phyloP scores from a whole-genome alignment of 2,797 vertebrate species.

The Gymnothorax javanicus region DNA sequence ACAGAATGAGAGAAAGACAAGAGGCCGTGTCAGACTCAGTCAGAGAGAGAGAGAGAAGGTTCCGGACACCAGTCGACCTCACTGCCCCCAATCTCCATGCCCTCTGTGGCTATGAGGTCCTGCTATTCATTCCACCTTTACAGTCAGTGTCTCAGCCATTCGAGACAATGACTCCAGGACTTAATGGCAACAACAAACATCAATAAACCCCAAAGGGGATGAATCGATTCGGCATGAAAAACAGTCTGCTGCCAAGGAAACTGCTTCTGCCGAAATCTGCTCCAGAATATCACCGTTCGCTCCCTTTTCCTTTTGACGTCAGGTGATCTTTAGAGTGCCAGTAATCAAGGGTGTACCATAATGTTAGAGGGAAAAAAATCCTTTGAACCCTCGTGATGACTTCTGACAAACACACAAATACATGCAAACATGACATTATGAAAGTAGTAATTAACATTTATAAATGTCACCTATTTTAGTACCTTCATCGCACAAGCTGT shows the following conservation, averaged over 20 bases:
- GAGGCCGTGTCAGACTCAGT: constrained; percentile 70
- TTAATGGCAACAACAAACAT: not conserved
- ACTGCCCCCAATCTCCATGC: not conserved
- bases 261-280: not conserved
- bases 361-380: not conserved
- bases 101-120: not conserved
- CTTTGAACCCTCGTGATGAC: not conserved
- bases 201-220: not conserved
- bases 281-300: not conserved
- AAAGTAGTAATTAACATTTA: not conserved
- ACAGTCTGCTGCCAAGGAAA: not conserved
- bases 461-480: not conserved
- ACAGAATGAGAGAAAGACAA: constrained; percentile 73
- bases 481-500: not conserved
- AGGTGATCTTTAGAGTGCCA: not conserved
- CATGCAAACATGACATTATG: not conserved
- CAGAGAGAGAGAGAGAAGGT: constrained; percentile 47
- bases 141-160: not conserved
- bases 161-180: not conserved
- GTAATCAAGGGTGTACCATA: not conserved
- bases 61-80: not conserved
- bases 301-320: not conserved
- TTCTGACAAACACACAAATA: not conserved
- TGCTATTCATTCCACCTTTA: not conserved
- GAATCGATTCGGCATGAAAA: not conserved